These are phyloP conservation scores for Thomomys bottae DNA, from an alignment of 2,113 vertebrate species.

Conservation along the genomic window DNA sequence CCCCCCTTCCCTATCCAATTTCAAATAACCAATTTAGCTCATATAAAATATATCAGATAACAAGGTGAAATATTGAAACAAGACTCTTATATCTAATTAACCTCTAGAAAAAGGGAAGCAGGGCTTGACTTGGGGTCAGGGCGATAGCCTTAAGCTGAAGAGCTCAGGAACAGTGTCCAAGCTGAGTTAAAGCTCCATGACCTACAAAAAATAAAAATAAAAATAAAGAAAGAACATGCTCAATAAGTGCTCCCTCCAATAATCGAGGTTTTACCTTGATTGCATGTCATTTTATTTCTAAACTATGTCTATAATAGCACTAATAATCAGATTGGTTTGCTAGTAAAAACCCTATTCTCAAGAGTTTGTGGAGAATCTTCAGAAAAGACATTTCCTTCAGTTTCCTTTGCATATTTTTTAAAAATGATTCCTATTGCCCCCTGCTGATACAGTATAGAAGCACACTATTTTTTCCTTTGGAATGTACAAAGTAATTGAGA, in stretches of 20 bases:
- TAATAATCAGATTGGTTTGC: not conserved
- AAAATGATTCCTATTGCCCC: slow-evolving; percentile 60
- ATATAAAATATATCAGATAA: no score
- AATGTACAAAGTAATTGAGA: not conserved
- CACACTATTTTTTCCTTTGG: slow-evolving; percentile 4
- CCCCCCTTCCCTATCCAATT: no score
- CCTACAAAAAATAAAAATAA: no score
- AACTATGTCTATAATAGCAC: not conserved
- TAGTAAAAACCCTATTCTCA: not conserved
- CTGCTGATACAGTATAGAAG: slow-evolving; percentile 63
- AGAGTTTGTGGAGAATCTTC: not conserved
- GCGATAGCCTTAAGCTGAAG: no score
- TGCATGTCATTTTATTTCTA: not conserved
- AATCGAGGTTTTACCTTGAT: slow-evolving; percentile 2
- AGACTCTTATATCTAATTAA: no score
- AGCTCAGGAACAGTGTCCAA: no score
- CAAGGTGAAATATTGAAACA: no score
- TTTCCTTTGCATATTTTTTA: not conserved
- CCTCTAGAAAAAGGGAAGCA: no score
- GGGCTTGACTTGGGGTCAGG: no score
- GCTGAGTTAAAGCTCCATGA: no score
- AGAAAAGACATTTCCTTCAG: not conserved
- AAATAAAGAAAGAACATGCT: no score
- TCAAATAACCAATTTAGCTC: no score
- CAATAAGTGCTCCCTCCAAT: not conserved